These are phyloP conservation scores for Cosmia trapezina DNA, from an alignment of 2,888 invertebrate genomes.

Conservation along the genomic window DNA sequence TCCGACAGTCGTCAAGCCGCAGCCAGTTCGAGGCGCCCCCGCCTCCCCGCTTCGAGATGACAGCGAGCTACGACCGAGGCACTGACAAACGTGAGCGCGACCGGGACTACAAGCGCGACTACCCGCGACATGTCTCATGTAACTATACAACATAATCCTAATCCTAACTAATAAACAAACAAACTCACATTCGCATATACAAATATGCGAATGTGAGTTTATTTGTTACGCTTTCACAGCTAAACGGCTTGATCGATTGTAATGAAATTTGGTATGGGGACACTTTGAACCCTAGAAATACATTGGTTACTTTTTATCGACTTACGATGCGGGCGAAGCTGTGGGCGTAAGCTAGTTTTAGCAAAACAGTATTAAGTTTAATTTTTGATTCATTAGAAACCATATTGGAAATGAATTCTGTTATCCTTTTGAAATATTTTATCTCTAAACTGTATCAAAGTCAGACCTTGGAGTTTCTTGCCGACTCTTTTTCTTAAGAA, in stretches of 20 bases:
- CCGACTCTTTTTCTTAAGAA: no score
- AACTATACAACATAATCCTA: conserved; percentile 46
- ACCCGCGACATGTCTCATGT: conserved; percentile 86
- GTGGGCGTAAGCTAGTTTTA: no score
- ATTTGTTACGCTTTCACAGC: no score
- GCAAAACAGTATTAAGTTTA: neutral
- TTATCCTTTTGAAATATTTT: neutral
- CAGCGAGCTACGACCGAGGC: conserved; percentile 83
- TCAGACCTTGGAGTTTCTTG: no score
- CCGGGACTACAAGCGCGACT: conserved; percentile 88
- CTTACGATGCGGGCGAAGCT: no score
- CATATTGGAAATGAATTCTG: neutral
- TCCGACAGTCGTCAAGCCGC: conserved; percentile 77
- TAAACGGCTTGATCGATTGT: no score
- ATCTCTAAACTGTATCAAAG: neutral
- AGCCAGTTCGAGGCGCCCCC: conserved; percentile 90
- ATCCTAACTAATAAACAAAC: no score
- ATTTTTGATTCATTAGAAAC: neutral
- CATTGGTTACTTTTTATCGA: no score
- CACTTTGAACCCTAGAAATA: no score
- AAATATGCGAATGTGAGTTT: no score
- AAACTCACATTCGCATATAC: no score
- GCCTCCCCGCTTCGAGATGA: conserved; percentile 90
- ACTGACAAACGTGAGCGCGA: conserved; percentile 85
- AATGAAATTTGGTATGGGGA: no score